Evolutionary conservation across 2,888 invertebrate species (phyloP).

Genomic region (Rhingia campestris): DNA sequence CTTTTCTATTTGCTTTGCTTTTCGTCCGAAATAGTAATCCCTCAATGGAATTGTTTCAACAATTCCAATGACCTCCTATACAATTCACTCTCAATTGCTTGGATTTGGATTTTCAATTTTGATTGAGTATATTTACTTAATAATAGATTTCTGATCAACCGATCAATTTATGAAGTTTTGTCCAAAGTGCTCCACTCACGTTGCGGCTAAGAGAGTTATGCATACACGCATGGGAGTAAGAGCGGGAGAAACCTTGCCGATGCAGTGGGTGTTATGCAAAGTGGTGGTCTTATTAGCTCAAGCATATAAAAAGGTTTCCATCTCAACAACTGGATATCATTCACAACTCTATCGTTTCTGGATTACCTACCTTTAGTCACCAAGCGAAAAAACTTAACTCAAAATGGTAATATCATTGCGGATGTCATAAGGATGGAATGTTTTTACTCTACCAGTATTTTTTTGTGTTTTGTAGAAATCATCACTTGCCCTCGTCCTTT

Average conservation of each 20-base stretch:
- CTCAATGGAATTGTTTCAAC: slow-evolving; percentile 56
- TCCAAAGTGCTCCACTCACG: slow-evolving; percentile 20
- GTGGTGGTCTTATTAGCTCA: slow-evolving; percentile 7
- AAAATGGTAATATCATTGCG: slow-evolving; percentile 38
- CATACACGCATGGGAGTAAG: background rate
- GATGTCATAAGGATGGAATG: background rate
- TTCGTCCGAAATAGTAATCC: slow-evolving; percentile 29
- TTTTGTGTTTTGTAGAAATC: slow-evolving; percentile 26
- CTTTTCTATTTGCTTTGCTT: slow-evolving; percentile 48
- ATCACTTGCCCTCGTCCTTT: slow-evolving; percentile 17
- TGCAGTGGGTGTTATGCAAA: slow-evolving; percentile 33
- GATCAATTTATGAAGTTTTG: slow-evolving; percentile 33
- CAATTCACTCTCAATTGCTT: slow-evolving; percentile 40
- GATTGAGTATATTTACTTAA: slow-evolving; percentile 56
- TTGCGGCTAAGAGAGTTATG: slow-evolving; percentile 16
- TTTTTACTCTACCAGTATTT: background rate
- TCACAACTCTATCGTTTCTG: slow-evolving; percentile 56
- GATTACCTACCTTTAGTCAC: slow-evolving; percentile 43
- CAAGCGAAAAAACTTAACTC: slow-evolving; percentile 29
- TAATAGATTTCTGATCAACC: slow-evolving; percentile 33
- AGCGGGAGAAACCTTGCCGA: slow-evolving; percentile 32
- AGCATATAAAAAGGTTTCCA: slow-evolving; percentile 55
- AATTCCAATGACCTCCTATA: slow-evolving; percentile 52
- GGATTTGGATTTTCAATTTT: slow-evolving; percentile 33
- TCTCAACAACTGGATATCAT: slow-evolving; percentile 43